These are phyloP conservation scores for Pyralis farinalis DNA, from an alignment of 2,888 invertebrate genomes.

Conservation along the genomic window DNA sequence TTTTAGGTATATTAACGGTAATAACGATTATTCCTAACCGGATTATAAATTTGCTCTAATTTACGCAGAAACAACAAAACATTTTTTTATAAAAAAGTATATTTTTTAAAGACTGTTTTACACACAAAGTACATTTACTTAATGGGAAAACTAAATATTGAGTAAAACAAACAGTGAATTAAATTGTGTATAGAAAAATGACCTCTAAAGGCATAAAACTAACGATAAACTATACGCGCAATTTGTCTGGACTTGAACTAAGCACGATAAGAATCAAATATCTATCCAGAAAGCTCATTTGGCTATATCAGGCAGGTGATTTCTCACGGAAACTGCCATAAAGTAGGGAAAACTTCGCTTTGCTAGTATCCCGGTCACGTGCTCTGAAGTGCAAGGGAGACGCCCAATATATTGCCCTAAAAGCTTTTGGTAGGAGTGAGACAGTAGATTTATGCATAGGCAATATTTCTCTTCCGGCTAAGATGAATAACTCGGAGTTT, in stretches of 20 bases:
- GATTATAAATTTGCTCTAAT: too few relatives aligned
- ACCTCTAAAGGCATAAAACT: too few relatives aligned
- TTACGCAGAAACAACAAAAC: too few relatives aligned
- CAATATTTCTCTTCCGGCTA: slow-evolving; percentile 32
- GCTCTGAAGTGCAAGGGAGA: slow-evolving; percentile 32
- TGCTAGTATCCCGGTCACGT: slow-evolving; percentile 65
- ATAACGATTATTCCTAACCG: too few relatives aligned
- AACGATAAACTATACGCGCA: too few relatives aligned
- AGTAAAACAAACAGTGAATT: too few relatives aligned
- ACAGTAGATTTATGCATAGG: slow-evolving; percentile 22
- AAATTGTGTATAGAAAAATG: too few relatives aligned
- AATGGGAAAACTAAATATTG: too few relatives aligned
- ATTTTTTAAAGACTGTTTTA: too few relatives aligned
- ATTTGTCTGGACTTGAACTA: background rate
- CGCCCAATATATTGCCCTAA: slow-evolving; percentile 7
- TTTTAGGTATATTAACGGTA: too few relatives aligned
- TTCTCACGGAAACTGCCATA: slow-evolving; percentile 67
- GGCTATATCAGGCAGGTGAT: slow-evolving; percentile 54
- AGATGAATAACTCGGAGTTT: slow-evolving; percentile 43
- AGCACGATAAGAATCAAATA: slow-evolving; percentile 12
- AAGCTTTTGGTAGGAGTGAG: slow-evolving; percentile 22
- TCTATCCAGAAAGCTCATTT: slow-evolving; percentile 43
- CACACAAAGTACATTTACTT: too few relatives aligned
- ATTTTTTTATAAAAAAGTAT: too few relatives aligned
- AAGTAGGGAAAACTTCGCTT: slow-evolving; percentile 48